These are phyloP conservation scores for Paracyclopina nana DNA, from an alignment of 1,140 invertebrate species.

Conservation along the genomic window DNA sequence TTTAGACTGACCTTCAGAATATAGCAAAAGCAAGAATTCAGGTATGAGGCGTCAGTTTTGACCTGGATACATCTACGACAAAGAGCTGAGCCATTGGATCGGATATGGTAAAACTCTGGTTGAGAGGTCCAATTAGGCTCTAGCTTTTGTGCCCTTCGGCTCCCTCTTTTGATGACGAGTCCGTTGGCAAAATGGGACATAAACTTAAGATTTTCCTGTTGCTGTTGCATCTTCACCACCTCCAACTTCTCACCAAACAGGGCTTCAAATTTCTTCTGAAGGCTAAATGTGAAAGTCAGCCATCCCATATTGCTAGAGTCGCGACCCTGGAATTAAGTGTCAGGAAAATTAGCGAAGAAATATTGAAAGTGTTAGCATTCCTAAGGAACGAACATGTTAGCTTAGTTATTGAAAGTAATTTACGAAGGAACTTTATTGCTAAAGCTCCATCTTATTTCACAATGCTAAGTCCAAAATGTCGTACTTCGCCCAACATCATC, in stretches of 20 bases:
- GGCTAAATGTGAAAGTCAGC: constrained; percentile 93
- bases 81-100: constrained; percentile 83
- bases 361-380: no score
- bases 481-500: no score
- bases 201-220: constrained; percentile 97
- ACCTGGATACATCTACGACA: constrained; percentile 86
- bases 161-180: constrained; percentile 63
- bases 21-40: constrained; percentile 68
- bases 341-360: no score
- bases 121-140: constrained; percentile 20
- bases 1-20: no score
- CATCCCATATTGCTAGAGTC: constrained; percentile 97
- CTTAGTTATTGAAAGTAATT: no score
- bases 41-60: constrained; percentile 46
- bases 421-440: no score
- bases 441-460: no score
- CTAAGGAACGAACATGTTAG: no score
- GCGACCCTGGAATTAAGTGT: constrained; percentile 53
- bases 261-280: constrained; percentile 93
- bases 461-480: no score
- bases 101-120: constrained; percentile 77
- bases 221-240: constrained; percentile 89
- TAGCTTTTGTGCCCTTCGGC: background rate
- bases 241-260: constrained; percentile 87
- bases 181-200: constrained; percentile 90